Conservation (phyloP, 1,140 invertebrate genomes). For the Aphis craccivora region DNA sequence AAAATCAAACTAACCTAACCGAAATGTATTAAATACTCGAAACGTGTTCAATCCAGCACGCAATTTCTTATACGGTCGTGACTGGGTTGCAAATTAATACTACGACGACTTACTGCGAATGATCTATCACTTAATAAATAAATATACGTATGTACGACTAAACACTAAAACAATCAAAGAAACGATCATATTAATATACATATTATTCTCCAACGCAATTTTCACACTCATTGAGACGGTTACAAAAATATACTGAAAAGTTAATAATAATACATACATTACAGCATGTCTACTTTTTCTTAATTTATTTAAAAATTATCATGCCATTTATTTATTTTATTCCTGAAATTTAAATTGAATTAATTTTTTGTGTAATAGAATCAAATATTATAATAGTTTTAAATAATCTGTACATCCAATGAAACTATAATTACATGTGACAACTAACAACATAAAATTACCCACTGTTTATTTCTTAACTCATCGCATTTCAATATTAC, state of each 20-base stretch:
- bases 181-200: not conserved
- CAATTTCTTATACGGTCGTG: constrained; percentile 1
- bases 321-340: no score
- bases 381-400: not conserved
- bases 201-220: not conserved
- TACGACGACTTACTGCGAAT: not conserved
- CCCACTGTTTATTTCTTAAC: not conserved
- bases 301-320: not conserved
- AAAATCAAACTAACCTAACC: constrained; percentile 33
- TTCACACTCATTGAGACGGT: not conserved
- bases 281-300: not conserved
- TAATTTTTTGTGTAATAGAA: not conserved
- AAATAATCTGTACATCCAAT: not conserved
- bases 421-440: not conserved
- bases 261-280: not conserved
- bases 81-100: not conserved
- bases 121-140: not conserved
- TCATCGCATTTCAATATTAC: not conserved
- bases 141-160: not conserved
- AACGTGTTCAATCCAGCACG: not conserved
- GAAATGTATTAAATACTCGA: constrained; percentile 5
- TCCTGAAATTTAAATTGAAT: not conserved
- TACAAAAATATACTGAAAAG: not conserved
- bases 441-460: not conserved
- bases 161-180: not conserved